A percentile compares a stretch with the other conserved stretches of the same genome.
Evolutionary conservation across 23 tunicate genomes (phyloP).

Genomic region (Ascidia mentula): DNA sequence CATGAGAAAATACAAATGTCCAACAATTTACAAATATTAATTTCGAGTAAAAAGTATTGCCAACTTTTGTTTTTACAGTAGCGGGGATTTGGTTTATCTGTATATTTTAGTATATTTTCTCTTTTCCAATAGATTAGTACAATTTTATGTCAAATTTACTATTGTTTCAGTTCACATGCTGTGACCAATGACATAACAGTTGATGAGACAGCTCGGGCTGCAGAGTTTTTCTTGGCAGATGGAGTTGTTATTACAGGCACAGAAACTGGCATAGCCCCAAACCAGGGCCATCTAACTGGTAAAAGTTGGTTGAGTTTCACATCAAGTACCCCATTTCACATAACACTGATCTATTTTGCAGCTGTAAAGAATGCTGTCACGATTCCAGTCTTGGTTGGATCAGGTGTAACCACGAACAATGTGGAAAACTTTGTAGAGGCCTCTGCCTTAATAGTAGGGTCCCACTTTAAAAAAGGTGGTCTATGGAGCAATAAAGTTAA

Average conservation of each 20-base stretch:
- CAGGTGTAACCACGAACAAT: slow-evolving; percentile 76
- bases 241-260: slow-evolving; percentile 85
- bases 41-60: background rate
- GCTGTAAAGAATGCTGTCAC: slow-evolving; percentile 16
- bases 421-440: slow-evolving; percentile 31
- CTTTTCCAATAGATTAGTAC: background rate
- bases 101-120: background rate
- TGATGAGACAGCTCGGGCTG: slow-evolving; percentile 55
- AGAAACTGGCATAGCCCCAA: slow-evolving; percentile 56
- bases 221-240: slow-evolving; percentile 83
- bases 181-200: slow-evolving; percentile 71
- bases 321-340: background rate
- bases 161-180: slow-evolving; percentile 73
- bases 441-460: slow-evolving; percentile 63
- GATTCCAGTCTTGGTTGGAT: slow-evolving; percentile 81
- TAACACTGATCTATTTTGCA: background rate
- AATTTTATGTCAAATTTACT: background rate
- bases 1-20: background rate
- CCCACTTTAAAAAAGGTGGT: slow-evolving; percentile 71
- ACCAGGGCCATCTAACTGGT: slow-evolving; percentile 34
- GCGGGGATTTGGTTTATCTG: too few species aligned
- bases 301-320: too few species aligned
- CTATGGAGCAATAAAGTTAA: slow-evolving; percentile 70
- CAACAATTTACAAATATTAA: background rate
- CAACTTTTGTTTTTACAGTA: too few species aligned